These are phyloP conservation scores for Pimephales promelas DNA, from an alignment of 2,113 vertebrate species.

Conservation along the genomic window DNA sequence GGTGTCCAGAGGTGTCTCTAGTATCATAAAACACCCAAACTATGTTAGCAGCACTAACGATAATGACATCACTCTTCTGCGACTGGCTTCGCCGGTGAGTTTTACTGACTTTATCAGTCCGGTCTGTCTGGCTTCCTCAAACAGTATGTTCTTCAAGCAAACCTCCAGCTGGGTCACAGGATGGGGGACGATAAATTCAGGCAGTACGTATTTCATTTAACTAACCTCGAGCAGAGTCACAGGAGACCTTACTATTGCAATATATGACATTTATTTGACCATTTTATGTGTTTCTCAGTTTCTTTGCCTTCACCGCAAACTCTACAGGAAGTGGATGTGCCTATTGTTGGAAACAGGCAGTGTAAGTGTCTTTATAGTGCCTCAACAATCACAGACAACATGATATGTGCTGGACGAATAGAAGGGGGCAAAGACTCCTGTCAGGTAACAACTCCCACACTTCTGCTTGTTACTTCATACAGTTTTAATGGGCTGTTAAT, in stretches of 20 bases:
- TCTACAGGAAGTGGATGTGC: conserved; percentile 61
- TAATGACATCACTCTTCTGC: conserved; percentile 72
- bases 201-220: conserved; percentile 22
- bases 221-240: neutral
- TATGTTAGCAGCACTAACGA: conserved; percentile 56
- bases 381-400: conserved; percentile 66
- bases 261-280: neutral
- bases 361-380: conserved; percentile 55
- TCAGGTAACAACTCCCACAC: conserved; percentile 1
- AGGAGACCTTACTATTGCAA: neutral
- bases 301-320: conserved; percentile 12
- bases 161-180: conserved; percentile 73
- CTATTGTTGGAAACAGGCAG: conserved; percentile 55
- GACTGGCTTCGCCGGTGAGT: conserved; percentile 47
- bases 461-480: neutral
- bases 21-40: conserved; percentile 53
- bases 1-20: neutral
- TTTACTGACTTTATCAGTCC: conserved; percentile 67
- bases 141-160: conserved; percentile 66
- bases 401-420: conserved; percentile 73
- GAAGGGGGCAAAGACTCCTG: conserved; percentile 72
- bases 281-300: neutral
- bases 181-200: conserved; percentile 64
- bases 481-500: neutral
- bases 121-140: conserved; percentile 70